Evolutionary conservation across 2,888 invertebrate genomes (phyloP), one percentile per base, ranked within the genome.

Genomic region (Trachelus troglodyta): DNA sequence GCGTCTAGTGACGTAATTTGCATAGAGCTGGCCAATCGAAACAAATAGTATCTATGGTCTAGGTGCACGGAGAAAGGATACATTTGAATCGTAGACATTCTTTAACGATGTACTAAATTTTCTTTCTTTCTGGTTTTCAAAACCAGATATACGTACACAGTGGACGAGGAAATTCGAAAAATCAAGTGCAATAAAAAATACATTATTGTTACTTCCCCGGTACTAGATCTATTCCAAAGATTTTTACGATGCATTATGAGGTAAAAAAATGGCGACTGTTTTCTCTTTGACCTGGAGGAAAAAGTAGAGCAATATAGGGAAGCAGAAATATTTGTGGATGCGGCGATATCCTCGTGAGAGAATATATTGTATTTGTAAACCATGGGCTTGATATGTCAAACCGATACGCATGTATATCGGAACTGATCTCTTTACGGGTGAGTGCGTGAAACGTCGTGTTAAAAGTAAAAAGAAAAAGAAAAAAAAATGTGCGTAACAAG

Each of bases 281-380:
- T 15, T 56, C 23, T 56, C 56, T 56, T 56, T 56, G 23, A 56
- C 56, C 23, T 1, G 56, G 23, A 9, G 23, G 23, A 56, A 56
- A 56, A 56, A 23, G 56, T 56, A 56, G 56, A 56, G 56, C 56
- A 23, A 56, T 56, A 33, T 71, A 31, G 71, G 71, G 34, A 71
- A 71, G 33, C 71, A 71, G 71, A 71, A 71, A 34, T 34, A 71
- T 31, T 34, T 31, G 71, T 71, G 31, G 71, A 71, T 71, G 71
- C 71, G 71, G 31, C 31, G 34, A 31, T 34, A 34, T 34, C 71
- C 71, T 31, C 71, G 71, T 71, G 31, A 33, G 71, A 71, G 71
- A 71, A 34, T 34, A 71, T 33, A 71, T 71, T 71, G 31, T 71
- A 71, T 34, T 71, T 71, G 71, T 71, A 71, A 71, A 71, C 71